Conservation (phyloP, 1,140 invertebrate species). For the Drosophila mayri region DNA sequence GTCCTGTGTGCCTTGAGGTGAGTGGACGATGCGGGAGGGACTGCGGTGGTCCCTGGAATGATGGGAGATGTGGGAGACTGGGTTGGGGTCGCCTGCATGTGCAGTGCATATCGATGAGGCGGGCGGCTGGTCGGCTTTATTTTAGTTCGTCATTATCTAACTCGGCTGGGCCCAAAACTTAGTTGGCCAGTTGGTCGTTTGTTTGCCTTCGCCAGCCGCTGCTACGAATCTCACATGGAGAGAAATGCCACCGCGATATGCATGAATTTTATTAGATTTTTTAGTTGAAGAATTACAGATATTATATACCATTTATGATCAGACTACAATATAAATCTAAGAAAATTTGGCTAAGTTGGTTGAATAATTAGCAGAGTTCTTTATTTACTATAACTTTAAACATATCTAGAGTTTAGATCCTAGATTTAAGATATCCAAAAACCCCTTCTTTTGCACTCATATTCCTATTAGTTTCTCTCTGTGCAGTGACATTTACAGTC, state of each 20-base stretch:
- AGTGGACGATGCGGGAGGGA: constrained; percentile 40
- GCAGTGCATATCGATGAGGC: constrained; percentile 81
- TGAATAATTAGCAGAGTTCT: not conserved
- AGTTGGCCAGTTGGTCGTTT: constrained; percentile 65
- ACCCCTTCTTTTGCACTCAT: not conserved
- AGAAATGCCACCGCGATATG: not conserved
- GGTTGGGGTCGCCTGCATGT: constrained; percentile 37
- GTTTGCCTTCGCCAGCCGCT: constrained; percentile 67
- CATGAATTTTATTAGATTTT: not conserved
- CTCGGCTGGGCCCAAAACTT: constrained; percentile 64
- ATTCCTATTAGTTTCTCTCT: not conserved
- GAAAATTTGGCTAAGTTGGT: no score
- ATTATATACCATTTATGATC: not conserved
- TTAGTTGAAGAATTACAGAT: not conserved
- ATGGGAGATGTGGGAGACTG: not conserved
- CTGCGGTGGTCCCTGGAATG: constrained; percentile 13
- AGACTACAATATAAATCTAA: not conserved
- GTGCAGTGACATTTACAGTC: constrained; percentile 3
- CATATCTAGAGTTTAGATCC: no score
- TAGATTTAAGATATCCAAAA: not conserved
- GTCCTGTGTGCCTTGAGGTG: constrained; percentile 86
- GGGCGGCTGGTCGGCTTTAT: constrained; percentile 65
- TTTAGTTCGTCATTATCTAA: constrained; percentile 79
- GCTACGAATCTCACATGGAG: not conserved
- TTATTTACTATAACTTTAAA: no score